These are phyloP conservation scores for Drosophila cognata DNA, from an alignment of 2,888 invertebrate species.

Conservation along the genomic window DNA sequence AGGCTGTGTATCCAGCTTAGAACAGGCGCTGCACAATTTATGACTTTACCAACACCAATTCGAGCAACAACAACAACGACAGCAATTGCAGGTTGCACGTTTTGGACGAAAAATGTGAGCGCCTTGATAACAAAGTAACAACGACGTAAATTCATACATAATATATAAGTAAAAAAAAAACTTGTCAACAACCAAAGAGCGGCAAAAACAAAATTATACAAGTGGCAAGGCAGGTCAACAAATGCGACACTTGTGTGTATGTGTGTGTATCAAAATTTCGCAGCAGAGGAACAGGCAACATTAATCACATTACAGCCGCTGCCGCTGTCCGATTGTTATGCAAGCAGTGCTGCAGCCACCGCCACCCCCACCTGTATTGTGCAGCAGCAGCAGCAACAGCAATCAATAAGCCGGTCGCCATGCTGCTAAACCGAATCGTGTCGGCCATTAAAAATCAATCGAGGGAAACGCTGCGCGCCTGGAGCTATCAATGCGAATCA, in stretches of 20 bases:
- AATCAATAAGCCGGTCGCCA: constrained; percentile 65
- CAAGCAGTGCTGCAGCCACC: constrained; percentile 57
- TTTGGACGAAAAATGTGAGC: constrained; percentile 64
- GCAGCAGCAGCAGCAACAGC: constrained; percentile 31
- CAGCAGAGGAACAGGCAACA: constrained; percentile 51
- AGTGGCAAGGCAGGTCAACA: constrained; percentile 46
- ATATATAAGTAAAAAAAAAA: constrained; percentile 14
- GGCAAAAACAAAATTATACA: constrained; percentile 52
- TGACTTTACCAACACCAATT: constrained; percentile 49
- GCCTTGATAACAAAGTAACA: constrained; percentile 65
- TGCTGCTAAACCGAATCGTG: constrained; percentile 79
- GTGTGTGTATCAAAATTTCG: constrained; percentile 40
- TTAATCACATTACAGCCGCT: constrained; percentile 44
- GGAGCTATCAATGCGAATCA: constrained; percentile 87
- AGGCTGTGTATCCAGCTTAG: constrained; percentile 41
- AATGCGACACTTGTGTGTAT: constrained; percentile 62
- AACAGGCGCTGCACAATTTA: constrained; percentile 12
- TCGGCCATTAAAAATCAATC: constrained; percentile 85
- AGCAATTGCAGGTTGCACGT: constrained; percentile 69
- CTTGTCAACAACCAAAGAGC: constrained; percentile 40
- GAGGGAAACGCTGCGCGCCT: constrained; percentile 86
- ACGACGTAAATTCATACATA: constrained; percentile 28
- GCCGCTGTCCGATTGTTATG: constrained; percentile 65
- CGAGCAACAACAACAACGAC: constrained; percentile 40
- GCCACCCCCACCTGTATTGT: constrained; percentile 26